phyloP scores from a whole-genome alignment of 2,797 vertebrate species.

The Echiichthys vipera region DNA sequence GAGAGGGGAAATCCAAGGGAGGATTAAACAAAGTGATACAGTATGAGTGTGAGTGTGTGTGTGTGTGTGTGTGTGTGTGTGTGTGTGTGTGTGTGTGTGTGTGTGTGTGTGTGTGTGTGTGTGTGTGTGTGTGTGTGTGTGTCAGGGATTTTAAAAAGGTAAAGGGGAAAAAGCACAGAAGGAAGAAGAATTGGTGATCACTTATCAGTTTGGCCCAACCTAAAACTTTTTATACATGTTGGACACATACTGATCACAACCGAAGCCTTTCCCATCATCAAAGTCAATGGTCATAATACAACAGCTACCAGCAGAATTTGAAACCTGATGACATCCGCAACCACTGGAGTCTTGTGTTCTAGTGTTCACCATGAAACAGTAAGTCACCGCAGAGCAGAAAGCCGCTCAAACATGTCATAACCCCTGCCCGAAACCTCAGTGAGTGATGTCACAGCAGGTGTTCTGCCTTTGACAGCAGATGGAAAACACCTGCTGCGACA shows the following conservation, averaged over 20 bases:
- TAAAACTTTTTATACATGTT: background rate
- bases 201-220: background rate
- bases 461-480: background rate
- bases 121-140: too few relatives aligned
- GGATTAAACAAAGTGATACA: constrained; percentile 19
- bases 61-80: background rate
- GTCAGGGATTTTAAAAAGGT: too few relatives aligned
- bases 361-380: constrained; percentile 2
- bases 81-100: too few relatives aligned
- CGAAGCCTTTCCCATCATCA: background rate
- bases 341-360: background rate
- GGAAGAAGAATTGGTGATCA: background rate
- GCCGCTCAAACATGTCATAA: background rate
- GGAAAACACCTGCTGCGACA: constrained; percentile 46
- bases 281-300: background rate
- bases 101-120: too few relatives aligned
- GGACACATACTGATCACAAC: constrained; percentile 9
- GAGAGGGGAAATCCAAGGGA: constrained; percentile 34
- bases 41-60: background rate
- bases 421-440: background rate
- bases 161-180: background rate
- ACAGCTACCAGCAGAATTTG: background rate
- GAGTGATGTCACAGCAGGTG: constrained; percentile 50
- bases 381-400: background rate
- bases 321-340: constrained; percentile 23